Evolutionary conservation across 2,888 invertebrate species (phyloP).

Genomic region (Bellardia pandia): DNA sequence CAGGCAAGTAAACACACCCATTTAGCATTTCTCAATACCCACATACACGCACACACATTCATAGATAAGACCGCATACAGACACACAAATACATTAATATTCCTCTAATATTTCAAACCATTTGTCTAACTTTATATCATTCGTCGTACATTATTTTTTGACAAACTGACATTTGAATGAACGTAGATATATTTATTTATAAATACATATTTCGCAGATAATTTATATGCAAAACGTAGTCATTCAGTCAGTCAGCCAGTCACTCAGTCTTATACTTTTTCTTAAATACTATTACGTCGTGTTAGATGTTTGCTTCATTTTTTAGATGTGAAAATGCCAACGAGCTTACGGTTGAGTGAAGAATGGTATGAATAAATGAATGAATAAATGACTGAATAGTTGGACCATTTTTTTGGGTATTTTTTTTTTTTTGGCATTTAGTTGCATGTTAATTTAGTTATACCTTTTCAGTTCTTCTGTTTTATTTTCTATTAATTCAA

Average conservation of each 20-base stretch:
- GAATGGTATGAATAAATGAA: constrained; percentile 3
- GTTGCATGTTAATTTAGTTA: constrained; percentile 21
- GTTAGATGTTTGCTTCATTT: constrained; percentile 39
- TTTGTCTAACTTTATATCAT: constrained; percentile 62
- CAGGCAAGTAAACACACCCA: constrained; percentile 52
- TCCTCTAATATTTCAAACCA: constrained; percentile 59
- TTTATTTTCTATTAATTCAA: constrained; percentile 3
- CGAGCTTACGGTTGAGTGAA: neutral
- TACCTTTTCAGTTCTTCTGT: neutral
- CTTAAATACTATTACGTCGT: constrained; percentile 28
- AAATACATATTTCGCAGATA: constrained; percentile 72
- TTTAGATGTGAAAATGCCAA: neutral
- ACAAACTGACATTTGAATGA: constrained; percentile 62
- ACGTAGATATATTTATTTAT: constrained; percentile 57
- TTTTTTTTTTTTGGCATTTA: neutral
- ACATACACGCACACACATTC: neutral
- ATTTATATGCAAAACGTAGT: constrained; percentile 75
- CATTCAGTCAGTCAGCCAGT: constrained; percentile 34
- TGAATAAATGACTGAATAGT: constrained; percentile 9
- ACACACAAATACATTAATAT: constrained; percentile 24
- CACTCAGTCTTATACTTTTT: constrained; percentile 4
- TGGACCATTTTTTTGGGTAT: neutral
- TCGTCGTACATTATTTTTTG: constrained; percentile 50
- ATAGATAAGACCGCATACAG: neutral
- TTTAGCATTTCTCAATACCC: constrained; percentile 19